Conservation (phyloP, 2,888 invertebrate species). For the Temnothorax rugatulus region DNA sequence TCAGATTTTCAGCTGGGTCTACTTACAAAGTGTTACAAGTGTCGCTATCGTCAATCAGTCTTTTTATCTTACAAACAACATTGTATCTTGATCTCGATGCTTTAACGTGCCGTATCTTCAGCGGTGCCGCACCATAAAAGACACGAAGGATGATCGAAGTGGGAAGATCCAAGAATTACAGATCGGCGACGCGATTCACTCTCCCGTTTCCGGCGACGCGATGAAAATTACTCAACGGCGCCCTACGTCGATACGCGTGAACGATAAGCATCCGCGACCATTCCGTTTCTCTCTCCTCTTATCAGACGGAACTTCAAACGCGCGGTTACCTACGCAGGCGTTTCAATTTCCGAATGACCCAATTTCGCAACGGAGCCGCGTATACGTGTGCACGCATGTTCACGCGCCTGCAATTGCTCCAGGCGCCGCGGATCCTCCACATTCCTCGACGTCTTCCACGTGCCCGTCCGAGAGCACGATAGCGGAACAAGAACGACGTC, state of each 20-base stretch:
- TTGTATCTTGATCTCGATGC: not conserved
- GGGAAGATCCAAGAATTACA: not conserved
- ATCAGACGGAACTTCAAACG: conserved; percentile 64
- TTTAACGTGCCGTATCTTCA: not conserved
- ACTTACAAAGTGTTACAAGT: not conserved
- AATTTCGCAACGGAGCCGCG: conserved; percentile 81
- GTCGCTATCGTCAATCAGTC: not conserved
- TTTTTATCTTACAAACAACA: not conserved
- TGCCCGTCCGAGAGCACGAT: not conserved
- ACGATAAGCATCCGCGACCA: conserved; percentile 48
- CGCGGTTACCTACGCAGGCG: conserved; percentile 63
- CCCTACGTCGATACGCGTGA: not conserved
- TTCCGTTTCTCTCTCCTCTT: conserved; percentile 42
- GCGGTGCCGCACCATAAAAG: not conserved
- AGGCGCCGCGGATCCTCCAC: conserved; percentile 3
- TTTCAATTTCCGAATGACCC: conserved; percentile 84
- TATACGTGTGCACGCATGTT: conserved; percentile 45
- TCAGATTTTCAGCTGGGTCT: not conserved
- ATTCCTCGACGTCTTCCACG: conserved; percentile 23
- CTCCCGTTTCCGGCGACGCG: conserved; percentile 6
- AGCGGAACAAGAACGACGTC: not conserved
- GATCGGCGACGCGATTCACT: conserved; percentile 6
- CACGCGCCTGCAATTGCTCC: conserved; percentile 22
- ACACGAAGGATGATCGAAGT: not conserved
- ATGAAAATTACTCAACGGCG: conserved; percentile 51